These are phyloP conservation scores for Tiliacea citrago DNA, from an alignment of 2,888 invertebrate genomes.

Conservation along the genomic window DNA sequence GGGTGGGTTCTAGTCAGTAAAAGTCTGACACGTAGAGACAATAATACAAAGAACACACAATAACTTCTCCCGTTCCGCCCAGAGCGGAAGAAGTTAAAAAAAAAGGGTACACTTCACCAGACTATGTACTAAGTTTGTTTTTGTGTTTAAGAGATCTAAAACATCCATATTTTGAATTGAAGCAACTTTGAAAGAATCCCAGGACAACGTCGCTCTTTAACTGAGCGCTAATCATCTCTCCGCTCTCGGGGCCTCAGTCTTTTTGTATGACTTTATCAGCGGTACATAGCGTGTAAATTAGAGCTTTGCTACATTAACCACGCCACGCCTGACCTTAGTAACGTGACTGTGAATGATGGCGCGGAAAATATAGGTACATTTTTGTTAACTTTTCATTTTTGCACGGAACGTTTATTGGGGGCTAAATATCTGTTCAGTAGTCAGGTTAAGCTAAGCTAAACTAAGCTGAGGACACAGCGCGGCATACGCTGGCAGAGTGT, in stretches of 20 bases:
- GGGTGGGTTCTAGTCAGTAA: no score
- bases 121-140: no score
- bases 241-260: conserved; percentile 40
- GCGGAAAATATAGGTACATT: conserved; percentile 39
- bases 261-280: conserved; percentile 63
- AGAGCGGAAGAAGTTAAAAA: no score
- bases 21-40: no score
- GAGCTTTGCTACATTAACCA: conserved; percentile 66
- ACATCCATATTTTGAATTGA: no score
- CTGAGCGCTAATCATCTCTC: neutral
- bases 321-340: conserved; percentile 56
- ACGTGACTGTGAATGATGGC: conserved; percentile 30
- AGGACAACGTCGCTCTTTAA: neutral
- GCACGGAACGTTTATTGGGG: neutral
- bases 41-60: no score
- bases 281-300: conserved; percentile 63
- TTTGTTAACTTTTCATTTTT: conserved; percentile 44
- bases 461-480: no score
- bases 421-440: neutral
- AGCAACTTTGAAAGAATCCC: neutral
- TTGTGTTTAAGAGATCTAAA: no score
- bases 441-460: no score
- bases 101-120: no score
- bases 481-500: no score
- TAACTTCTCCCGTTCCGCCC: no score